Conservation (phyloP, 1,140 invertebrate genomes). For the Venustaconcha ellipsiformis region DNA sequence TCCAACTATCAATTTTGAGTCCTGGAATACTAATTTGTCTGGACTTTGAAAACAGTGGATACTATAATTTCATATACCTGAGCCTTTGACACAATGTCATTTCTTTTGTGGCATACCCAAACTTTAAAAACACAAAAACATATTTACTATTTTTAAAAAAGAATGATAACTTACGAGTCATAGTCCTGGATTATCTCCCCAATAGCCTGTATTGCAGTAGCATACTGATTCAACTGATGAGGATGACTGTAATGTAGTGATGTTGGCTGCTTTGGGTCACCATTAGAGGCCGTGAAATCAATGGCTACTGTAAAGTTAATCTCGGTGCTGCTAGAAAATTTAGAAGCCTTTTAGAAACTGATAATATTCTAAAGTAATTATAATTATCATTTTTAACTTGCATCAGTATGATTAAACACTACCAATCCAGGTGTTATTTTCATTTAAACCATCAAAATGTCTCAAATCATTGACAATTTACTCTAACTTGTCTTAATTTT, state of each 20-base stretch:
- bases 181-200: conserved; percentile 78
- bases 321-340: conserved; percentile 65
- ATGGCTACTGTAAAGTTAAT: conserved; percentile 76
- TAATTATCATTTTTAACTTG: not conserved
- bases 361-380: not conserved
- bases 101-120: too few species aligned
- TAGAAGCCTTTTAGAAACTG: not conserved
- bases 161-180: conserved; percentile 55
- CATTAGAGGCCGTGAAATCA: conserved; percentile 79
- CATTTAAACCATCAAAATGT: not conserved
- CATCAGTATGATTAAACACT: not conserved
- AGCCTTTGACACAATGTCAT: too few species aligned
- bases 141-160: too few species aligned
- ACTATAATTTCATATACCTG: too few species aligned
- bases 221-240: conserved; percentile 73
- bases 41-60: too few species aligned
- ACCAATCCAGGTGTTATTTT: not conserved
- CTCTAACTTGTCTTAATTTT: too few species aligned
- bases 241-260: conserved; percentile 74
- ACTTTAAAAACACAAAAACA: too few species aligned
- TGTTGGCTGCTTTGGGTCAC: conserved; percentile 71
- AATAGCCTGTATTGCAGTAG: conserved; percentile 70
- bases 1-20: too few species aligned
- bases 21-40: too few species aligned
- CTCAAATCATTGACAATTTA: not conserved